Base-by-base conservation (phyloP, 1,140 invertebrate genomes). In the Agraylea sexmaculata region DNA sequence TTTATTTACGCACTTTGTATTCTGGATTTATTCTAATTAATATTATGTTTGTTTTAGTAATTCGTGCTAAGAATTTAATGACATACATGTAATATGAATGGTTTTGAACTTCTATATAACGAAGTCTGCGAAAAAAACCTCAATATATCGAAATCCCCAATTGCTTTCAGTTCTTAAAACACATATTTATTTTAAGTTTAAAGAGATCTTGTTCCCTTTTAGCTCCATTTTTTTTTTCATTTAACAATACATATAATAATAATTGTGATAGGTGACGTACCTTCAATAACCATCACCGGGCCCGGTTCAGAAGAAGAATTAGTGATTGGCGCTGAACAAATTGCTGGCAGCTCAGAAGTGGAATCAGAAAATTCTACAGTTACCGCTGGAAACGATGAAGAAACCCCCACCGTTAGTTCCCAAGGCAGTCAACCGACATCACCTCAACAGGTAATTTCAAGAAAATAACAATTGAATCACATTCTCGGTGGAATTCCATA, bases 361-460 rank as follows among this genome's bases (percentile, higher is more conserved):
- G n/a, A n/a, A 8, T 16, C 17, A 11, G 31, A 13, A 21, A 47
- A 30, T 17, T 40, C 35, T 7, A 28, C 32, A 31, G 49, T 15
- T 10, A 43, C 45, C 28, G 40, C 18, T 7, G 45, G 34, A 4
- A 58, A 20, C 12, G 64, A 67, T 22, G 64, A 67, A 23, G 64
- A 66, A 40, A 55, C 61, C 1, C 55, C 63, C 4, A 62, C 64
- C 1, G 63, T 66, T 20, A 67, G 64, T 44, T 67, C 64, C 15
- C 64, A 67, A 43, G 62, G 64, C 22, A 64, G 60, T 41, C 62
- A 64, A 33, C 63, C 63, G 0, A 60, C 62, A 0, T 64, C 62
- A 1, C 63, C 62, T 4, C 62, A 62, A 28, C 62, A 64, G 54
- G 62, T 63, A 50, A 33, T 23, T 34, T 7, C 12, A 31, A 7